A percentile compares a stretch with the other conserved stretches of the same genome.
phyloP scores from a whole-genome alignment of 2,113 vertebrate species.

The Chinchilla lanigera region DNA sequence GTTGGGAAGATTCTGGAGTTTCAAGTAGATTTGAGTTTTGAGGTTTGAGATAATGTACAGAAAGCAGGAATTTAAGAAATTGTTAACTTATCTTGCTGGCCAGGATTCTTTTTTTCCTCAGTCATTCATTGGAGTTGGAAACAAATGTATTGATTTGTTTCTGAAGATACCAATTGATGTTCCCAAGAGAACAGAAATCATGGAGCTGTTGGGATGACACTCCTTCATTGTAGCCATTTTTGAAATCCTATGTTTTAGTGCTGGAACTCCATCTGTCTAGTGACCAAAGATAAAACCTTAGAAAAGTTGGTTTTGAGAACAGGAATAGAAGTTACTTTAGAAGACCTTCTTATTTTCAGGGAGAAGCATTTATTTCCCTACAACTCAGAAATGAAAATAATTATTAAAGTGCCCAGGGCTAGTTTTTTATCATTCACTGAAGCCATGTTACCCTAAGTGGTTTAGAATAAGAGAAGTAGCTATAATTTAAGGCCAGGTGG shows the following conservation, averaged over 20 bases:
- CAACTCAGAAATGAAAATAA: conserved; percentile 62
- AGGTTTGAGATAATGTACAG: background rate
- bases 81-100: background rate
- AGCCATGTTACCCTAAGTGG: background rate
- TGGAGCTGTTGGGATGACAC: background rate
- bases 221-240: background rate
- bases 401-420: background rate
- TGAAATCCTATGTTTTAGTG: background rate
- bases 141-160: background rate
- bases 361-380: conserved; percentile 36
- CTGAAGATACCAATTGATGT: background rate
- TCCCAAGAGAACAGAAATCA: background rate
- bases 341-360: conserved; percentile 51
- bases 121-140: background rate
- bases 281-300: background rate
- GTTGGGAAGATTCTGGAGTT: background rate
- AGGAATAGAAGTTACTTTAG: conserved; percentile 53
- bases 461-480: conserved; percentile 44
- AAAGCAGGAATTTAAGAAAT: conserved; percentile 14
- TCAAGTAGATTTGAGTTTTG: background rate
- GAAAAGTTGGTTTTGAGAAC: conserved; percentile 44
- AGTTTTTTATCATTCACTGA: conserved; percentile 40
- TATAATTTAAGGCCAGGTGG: conserved; percentile 59
- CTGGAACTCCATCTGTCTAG: background rate
- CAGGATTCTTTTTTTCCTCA: background rate